phyloP scores from a whole-genome alignment of 2,113 vertebrate genomes.

The Zingel zingel region DNA sequence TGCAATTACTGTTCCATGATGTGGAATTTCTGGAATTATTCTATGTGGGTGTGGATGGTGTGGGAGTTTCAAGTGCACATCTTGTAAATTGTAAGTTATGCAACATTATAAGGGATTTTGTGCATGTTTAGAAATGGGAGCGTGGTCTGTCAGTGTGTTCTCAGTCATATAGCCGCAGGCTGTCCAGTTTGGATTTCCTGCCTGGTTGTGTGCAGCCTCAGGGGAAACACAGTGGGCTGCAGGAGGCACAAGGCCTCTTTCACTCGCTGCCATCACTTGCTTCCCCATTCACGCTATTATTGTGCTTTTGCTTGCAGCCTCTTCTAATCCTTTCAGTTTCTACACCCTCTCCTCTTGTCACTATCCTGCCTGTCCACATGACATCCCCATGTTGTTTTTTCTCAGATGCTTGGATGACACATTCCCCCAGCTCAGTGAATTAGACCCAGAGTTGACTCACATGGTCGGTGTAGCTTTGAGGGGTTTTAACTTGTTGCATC shows the following conservation, averaged over 20 bases:
- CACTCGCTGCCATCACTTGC: neutral
- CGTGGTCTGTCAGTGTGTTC: neutral
- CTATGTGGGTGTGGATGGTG: conserved; percentile 25
- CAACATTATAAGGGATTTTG: conserved; percentile 23
- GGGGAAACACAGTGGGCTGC: neutral
- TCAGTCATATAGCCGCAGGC: neutral
- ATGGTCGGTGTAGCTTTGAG: conserved; percentile 8
- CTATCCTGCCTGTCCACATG: neutral
- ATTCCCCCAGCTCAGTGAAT: neutral
- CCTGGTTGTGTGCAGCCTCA: conserved; percentile 26
- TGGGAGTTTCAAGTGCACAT: conserved; percentile 14
- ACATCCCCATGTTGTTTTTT: neutral
- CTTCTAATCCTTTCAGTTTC: neutral
- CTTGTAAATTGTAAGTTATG: conserved; percentile 23
- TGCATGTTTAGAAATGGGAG: conserved; percentile 1
- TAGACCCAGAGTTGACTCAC: conserved; percentile 31
- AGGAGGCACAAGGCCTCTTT: conserved; percentile 1
- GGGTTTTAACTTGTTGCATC: conserved; percentile 32
- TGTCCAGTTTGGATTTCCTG: conserved; percentile 49
- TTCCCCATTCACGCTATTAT: neutral
- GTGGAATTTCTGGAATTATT: conserved; percentile 24
- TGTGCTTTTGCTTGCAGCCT: neutral
- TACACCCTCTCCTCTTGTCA: neutral
- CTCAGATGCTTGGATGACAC: neutral
- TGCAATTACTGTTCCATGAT: conserved; percentile 4